Percentiles rank a stretch among this genome's conserved stretches.
These are phyloP conservation scores for Herpetotheres cachinnans DNA, from an alignment of 2,113 vertebrate genomes.

Conservation along the genomic window DNA sequence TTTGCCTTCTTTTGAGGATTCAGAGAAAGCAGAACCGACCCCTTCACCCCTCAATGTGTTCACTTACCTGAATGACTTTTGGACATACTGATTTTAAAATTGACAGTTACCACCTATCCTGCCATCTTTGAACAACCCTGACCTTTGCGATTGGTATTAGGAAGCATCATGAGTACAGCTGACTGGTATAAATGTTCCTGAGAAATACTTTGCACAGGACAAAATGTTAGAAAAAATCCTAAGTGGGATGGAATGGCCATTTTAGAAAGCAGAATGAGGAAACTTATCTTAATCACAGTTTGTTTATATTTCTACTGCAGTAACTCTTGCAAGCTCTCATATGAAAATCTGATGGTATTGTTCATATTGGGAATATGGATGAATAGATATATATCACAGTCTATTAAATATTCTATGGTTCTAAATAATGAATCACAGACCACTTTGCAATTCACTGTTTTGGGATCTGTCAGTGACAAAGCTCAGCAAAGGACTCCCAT, in stretches of 20 bases:
- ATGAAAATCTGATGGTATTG: background rate
- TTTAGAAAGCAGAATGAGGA: background rate
- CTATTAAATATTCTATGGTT: background rate
- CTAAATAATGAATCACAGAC: background rate
- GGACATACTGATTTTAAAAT: background rate
- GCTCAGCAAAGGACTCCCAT: background rate
- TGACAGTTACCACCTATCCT: background rate
- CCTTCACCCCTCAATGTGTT: background rate
- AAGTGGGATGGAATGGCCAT: background rate
- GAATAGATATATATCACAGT: background rate
- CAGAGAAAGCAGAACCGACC: background rate
- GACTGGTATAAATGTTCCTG: background rate
- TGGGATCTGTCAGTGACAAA: background rate
- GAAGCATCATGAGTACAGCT: background rate
- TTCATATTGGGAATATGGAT: background rate
- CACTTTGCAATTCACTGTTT: background rate
- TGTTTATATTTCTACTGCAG: background rate
- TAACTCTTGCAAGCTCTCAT: background rate
- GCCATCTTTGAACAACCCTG: background rate
- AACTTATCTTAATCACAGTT: background rate
- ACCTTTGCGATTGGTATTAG: background rate
- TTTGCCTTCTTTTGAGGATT: background rate
- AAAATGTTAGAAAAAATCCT: background rate
- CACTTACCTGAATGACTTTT: background rate
- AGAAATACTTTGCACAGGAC: background rate